Evolutionary conservation across 2,888 invertebrate species (phyloP), one percentile per base, ranked within the genome.

Genomic region (Phragmatobia fuliginosa): DNA sequence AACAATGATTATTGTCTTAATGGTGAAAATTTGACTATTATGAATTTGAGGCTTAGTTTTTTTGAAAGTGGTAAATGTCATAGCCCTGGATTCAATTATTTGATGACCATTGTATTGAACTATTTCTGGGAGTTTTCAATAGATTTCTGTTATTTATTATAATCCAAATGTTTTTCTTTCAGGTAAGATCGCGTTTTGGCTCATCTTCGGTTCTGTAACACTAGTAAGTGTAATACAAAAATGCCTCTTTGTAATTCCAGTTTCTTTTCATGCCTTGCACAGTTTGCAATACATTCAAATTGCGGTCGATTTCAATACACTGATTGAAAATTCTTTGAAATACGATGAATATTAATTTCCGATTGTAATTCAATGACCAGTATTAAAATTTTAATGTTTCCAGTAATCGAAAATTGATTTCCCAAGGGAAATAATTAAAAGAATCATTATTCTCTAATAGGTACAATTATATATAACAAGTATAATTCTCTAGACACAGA

Each of bases 161-260:
- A 33, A 52, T 49, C 16, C 10, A 38, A 62, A 28, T 1, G 11
- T 74, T 68, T 63, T 69, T 81, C 36, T 80, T 81, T 2, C 81
- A 80, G 79, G 79, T 79, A 81, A 81, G 81, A 70, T 68, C 68
- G 71, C 58, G 67, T 69, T 73, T 49, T 70, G 62, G 38, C 73
- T 67, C 66, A 68, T 67, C 65, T 56, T 68, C 62, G n/a, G 38
- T 66, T 68, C 41, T 61, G 69, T 67, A 33, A 28, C 28, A 36
- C 41, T 56, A 67, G 81, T 79, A 69, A 81, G 81, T 78, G 66
- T 62, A 68, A 78, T 69, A 73, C n/a, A 58, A 16, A n/a, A 28
- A 21, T 21, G 18, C 25, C 14, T 33, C 52, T 33, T 36, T 49
- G 11, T 63, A 21, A 2, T n/a, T n/a, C n/a, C n/a, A 10, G 21